phyloP scores from a whole-genome alignment of 2,797 vertebrate genomes.

The Ptychadena robeensis region DNA sequence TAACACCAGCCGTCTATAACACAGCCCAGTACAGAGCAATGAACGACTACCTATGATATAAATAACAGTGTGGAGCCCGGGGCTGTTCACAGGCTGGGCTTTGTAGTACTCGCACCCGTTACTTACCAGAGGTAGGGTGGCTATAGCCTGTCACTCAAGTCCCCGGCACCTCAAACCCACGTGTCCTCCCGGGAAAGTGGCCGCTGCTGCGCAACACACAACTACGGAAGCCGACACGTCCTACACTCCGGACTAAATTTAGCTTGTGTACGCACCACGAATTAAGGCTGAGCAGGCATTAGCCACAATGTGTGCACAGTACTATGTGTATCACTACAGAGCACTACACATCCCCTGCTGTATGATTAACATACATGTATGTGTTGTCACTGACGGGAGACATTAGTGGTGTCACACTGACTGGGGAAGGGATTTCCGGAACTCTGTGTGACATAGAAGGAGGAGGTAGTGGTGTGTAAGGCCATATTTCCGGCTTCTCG shows the following conservation, averaged over 20 bases:
- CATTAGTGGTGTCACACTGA: too few relatives aligned
- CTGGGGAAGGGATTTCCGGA: neutral
- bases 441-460: neutral
- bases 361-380: too few relatives aligned
- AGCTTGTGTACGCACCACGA: neutral
- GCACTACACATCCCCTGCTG: too few relatives aligned
- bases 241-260: neutral
- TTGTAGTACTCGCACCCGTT: neutral
- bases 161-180: conserved; percentile 39
- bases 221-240: conserved; percentile 36
- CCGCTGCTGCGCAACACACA: neutral
- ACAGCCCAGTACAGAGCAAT: too few relatives aligned
- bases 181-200: conserved; percentile 20
- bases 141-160: neutral
- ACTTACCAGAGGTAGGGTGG: neutral
- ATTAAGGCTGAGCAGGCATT: too few relatives aligned
- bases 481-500: neutral
- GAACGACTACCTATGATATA: too few relatives aligned
- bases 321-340: too few relatives aligned
- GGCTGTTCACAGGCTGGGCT: neutral
- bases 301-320: too few relatives aligned
- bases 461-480: neutral
- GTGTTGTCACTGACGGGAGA: too few relatives aligned
- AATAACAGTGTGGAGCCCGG: too few relatives aligned
- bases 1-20: too few relatives aligned